Evolutionary conservation across 2,797 vertebrate genomes (phyloP), one percentile per base, ranked within the genome.

Genomic region (Chromis chromis): DNA sequence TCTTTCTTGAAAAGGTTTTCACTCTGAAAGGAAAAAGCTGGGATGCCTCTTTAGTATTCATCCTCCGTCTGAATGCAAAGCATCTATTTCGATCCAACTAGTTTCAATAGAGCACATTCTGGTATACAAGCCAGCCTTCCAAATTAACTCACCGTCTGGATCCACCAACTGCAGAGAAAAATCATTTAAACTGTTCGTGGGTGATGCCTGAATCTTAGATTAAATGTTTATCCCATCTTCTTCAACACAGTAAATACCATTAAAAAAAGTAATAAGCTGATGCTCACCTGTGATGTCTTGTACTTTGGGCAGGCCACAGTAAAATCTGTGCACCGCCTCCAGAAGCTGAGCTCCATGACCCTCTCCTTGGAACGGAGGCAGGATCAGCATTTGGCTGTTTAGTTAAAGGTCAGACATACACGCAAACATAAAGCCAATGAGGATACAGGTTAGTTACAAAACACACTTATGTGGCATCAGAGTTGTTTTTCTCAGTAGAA

Each of bases 331-430:
- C 76, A 99, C 96, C 6, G 97, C 97, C 94, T 99, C 98, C 89
- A 99, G 94, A 89, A 99, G 95, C 87, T 97, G 97, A 89, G 97
- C 97, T 76, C 98, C 97, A 48, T 99, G 97, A 74, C 97, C 97
- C 93, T 99, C 97, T 91, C 98, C 97, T 95, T 99, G 97, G 94
- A 98, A 98, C 4, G 97, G 96, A 86, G 98, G 97, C 86, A 99
- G 93, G 93, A 98, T 92, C 94, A 99, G 92, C 97, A 99, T 99
- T 94, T 99, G 97, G 93, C 97, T 99, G 93, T 56, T 92, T 64
- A 85, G 80, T 89, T 85, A 92, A 79, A 91, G 85, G 42, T 53
- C 66, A 90, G 44, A 88, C 39, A 56, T 12, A 48, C 53, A 81
- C 3, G 14, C 25, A 79, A 46, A 77, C 55, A 80, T 7, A 25